A percentile compares a stretch with the other conserved stretches of the same genome.
Evolutionary conservation across 92 coral and sea anemone species (phyloP).

Genomic region (Parazoanthus darwini): DNA sequence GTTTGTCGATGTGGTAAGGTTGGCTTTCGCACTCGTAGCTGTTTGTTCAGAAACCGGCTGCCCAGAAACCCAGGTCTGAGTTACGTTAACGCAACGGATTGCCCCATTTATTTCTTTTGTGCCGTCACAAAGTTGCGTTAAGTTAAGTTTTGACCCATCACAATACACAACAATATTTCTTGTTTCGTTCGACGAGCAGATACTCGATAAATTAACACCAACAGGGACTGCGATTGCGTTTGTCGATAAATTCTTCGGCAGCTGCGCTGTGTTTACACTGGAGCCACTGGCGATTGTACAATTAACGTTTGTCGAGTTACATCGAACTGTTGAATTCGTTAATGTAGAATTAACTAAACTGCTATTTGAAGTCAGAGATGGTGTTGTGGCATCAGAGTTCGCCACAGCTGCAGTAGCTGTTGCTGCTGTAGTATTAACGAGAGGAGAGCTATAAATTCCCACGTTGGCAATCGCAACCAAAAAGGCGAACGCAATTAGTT

Average conservation of each 20-base stretch:
- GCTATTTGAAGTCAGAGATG: slow-evolving; percentile 37
- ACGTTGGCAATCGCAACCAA: slow-evolving; percentile 39
- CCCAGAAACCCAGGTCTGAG: slow-evolving; percentile 34
- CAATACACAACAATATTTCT: slow-evolving; percentile 37
- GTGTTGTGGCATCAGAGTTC: neutral
- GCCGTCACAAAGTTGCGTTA: slow-evolving; percentile 64
- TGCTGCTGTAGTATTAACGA: neutral
- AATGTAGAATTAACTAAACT: slow-evolving; percentile 51
- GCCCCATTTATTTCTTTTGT: slow-evolving; percentile 47
- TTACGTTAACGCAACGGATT: slow-evolving; percentile 60
- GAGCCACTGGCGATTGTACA: slow-evolving; percentile 35
- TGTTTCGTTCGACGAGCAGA: slow-evolving; percentile 59
- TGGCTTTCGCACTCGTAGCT: slow-evolving; percentile 45
- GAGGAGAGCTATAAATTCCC: slow-evolving; percentile 16
- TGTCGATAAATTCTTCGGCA: slow-evolving; percentile 32
- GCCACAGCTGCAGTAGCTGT: neutral
- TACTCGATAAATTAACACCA: slow-evolving; percentile 61
- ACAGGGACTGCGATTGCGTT: slow-evolving; percentile 37
- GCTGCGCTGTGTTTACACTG: slow-evolving; percentile 51
- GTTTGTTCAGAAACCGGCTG: neutral
- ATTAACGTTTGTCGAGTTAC: slow-evolving; percentile 52
- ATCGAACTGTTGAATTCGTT: slow-evolving; percentile 54
- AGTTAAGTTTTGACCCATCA: slow-evolving; percentile 66
- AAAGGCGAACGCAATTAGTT: slow-evolving; percentile 38
- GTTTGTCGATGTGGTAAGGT: slow-evolving; percentile 37